phyloP scores from a whole-genome alignment of 1,140 invertebrate species.

The Trichonephila inaurata region DNA sequence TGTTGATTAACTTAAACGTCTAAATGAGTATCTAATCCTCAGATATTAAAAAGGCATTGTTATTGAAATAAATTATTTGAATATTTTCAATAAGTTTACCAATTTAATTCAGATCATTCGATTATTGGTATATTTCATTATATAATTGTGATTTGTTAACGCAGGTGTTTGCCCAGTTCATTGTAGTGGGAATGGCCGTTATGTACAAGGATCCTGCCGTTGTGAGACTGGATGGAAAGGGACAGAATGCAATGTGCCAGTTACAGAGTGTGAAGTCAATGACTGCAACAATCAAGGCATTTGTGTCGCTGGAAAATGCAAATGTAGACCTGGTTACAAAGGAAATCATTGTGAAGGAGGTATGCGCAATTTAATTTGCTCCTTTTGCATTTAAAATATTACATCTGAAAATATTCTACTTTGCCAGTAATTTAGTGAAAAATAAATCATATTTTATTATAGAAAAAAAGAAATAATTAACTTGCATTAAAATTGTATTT shows the following conservation, averaged over 20 bases:
- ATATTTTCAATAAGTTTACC: no score
- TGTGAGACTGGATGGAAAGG: constrained; percentile 99
- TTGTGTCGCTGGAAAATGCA: constrained; percentile 96
- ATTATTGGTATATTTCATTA: no score
- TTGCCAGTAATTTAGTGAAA: background rate
- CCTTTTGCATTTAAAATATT: background rate
- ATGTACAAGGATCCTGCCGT: constrained; percentile 96
- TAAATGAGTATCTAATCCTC: no score
- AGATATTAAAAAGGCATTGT: no score
- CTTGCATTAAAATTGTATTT: no score
- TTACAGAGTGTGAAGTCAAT: constrained; percentile 95
- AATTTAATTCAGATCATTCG: no score
- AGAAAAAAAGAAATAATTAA: background rate
- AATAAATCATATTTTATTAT: background rate
- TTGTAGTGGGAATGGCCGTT: constrained; percentile 96
- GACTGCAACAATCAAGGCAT: constrained; percentile 97
- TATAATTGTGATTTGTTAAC: constrained; percentile 77
- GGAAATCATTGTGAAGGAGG: constrained; percentile 94
- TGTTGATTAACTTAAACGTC: no score
- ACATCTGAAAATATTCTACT: background rate
- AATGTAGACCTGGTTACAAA: constrained; percentile 94
- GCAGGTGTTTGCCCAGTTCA: constrained; percentile 95
- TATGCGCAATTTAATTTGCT: constrained; percentile 79
- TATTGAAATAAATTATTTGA: no score
- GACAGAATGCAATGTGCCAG: constrained; percentile 92